Conservation (phyloP, 2,113 vertebrate species). For the Archocentrus centrarchus region DNA sequence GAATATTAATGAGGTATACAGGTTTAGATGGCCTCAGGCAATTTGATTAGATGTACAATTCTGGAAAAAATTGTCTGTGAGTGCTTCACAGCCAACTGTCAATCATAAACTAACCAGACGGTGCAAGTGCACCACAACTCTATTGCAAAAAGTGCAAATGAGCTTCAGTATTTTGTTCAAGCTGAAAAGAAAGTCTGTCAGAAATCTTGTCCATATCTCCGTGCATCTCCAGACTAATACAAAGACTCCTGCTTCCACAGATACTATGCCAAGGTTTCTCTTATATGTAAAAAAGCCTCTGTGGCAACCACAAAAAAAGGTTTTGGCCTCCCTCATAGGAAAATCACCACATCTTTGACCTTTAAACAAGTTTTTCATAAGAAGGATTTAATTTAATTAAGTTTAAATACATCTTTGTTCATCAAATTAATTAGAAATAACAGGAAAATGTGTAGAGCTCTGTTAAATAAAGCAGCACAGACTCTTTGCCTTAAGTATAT, state of each 20-base stretch:
- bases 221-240: not conserved
- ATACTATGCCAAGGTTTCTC: not conserved
- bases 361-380: too few species aligned
- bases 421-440: too few species aligned
- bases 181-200: not conserved
- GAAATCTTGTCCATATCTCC: not conserved
- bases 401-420: not conserved
- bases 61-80: not conserved
- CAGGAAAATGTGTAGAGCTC: not conserved
- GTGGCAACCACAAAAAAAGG: not conserved
- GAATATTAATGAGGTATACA: constrained; percentile 43
- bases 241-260: too few species aligned
- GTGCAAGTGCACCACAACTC: not conserved
- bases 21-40: not conserved
- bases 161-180: constrained; percentile 10
- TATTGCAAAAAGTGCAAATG: constrained; percentile 18
- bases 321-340: accelerated
- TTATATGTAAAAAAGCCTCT: not conserved
- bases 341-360: not conserved
- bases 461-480: not conserved
- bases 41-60: constrained; percentile 8
- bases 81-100: not conserved
- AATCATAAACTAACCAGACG: constrained; percentile 2
- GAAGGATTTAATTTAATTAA: too few species aligned
- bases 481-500: not conserved